Base-by-base conservation (phyloP, 2,797 vertebrate genomes). In the Sebastes flavidus region DNA sequence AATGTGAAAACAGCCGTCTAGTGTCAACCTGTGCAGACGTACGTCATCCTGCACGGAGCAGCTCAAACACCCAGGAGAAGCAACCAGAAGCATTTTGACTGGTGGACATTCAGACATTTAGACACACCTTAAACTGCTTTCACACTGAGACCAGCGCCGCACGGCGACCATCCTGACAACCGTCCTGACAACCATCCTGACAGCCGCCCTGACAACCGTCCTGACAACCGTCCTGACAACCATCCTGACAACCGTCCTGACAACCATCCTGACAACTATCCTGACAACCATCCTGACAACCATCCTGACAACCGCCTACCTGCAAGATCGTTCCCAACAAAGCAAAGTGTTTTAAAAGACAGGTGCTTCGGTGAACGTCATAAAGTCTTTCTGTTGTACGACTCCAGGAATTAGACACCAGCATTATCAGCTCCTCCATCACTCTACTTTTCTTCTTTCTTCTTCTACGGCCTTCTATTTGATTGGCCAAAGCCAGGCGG, bases 141-240 rank as follows among this genome's bases (percentile, higher is more conserved):
- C 25, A 59, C 58, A 59, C 27, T 24, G 11, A 6, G 22, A 46
- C 42, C 42, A 46, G 6, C 14, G 14, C 38, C 14, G 14, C 38
- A 42, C 38, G 14, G 38, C 14, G 38, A 42, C 38, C 52, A 14
- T 25, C 38, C 38, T 16, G 38, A 42, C 38, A 42, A 42, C 38
- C 13, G 0, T 14, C 13, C 36, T 38, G 38, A 42, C 38, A 42
- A 3, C 13, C 13, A 1, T 6, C 38, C 38, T 36, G 34, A 36
- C 34, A 36, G 2, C 34, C 11, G 0, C 4, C 34, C 34, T 42
- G 38, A 42, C 38, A 42, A 0, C 14, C 14, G 0, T 0, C 38
- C 38, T 42, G 38, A 42, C 38, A 42, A 0, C 38, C 38, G 2
- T 0, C 14, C 38, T 42, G 38, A 42, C 38, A 42, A 1, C 38